Conservation (phyloP, 2,888 invertebrate genomes). For the Sicus ferrugineus region DNA sequence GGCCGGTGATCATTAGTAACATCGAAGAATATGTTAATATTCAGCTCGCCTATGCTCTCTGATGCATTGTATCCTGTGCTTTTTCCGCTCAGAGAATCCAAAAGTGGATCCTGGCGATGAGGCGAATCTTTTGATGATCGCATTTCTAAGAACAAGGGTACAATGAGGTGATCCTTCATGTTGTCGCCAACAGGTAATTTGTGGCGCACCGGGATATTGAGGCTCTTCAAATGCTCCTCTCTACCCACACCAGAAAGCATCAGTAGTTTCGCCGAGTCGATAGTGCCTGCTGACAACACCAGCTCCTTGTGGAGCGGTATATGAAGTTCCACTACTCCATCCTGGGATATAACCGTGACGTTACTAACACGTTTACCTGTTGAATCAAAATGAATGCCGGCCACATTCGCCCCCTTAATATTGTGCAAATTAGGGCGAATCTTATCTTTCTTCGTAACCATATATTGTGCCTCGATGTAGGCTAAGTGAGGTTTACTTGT, state of each 20-base stretch:
- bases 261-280: conserved; percentile 51
- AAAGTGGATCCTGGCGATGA: no score
- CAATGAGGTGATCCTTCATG: conserved; percentile 80
- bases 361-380: conserved; percentile 63
- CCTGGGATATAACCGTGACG: conserved; percentile 66
- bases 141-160: conserved; percentile 61
- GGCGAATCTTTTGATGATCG: neutral
- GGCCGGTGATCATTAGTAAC: conserved; percentile 62
- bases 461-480: conserved; percentile 61
- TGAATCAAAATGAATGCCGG: conserved; percentile 66
- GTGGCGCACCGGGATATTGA: conserved; percentile 45
- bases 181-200: conserved; percentile 71
- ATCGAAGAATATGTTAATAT: conserved; percentile 69
- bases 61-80: conserved; percentile 35
- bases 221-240: conserved; percentile 39
- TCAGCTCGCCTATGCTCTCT: conserved; percentile 52
- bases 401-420: conserved; percentile 67
- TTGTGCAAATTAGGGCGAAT: conserved; percentile 70
- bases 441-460: conserved; percentile 70
- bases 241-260: conserved; percentile 55
- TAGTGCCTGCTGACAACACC: conserved; percentile 50
- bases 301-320: conserved; percentile 50
- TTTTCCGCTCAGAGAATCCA: no score
- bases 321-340: no score
- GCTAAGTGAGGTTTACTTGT: conserved; percentile 63